These are phyloP conservation scores for Stichopus horrens DNA, from an alignment of 53 echinoderm and acorn worm species.

Conservation along the genomic window DNA sequence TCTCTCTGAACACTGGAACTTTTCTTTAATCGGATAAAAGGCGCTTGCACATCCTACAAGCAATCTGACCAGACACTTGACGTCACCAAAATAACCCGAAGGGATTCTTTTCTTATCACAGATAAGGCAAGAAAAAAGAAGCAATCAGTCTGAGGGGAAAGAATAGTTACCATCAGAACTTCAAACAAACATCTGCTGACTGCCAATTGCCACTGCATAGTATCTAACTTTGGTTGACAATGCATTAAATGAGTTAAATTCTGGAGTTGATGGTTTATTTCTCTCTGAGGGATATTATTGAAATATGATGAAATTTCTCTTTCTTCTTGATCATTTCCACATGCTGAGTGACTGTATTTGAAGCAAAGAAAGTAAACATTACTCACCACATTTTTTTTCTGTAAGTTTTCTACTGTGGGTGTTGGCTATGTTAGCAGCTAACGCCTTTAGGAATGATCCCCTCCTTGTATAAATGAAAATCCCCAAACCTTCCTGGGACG, in stretches of 20 bases:
- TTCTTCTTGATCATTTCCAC: too few relatives aligned
- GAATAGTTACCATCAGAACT: neutral
- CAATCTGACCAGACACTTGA: conserved; percentile 6
- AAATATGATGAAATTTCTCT: too few relatives aligned
- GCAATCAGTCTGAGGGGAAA: neutral
- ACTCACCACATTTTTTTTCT: too few relatives aligned
- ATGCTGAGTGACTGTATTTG: too few relatives aligned
- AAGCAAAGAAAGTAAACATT: too few relatives aligned
- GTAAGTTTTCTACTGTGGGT: too few relatives aligned
- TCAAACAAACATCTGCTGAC: conserved; percentile 4
- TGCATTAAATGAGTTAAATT: neutral
- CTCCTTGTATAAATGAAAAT: too few relatives aligned
- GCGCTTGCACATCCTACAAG: neutral
- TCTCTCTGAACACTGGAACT: neutral
- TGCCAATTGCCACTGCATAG: conserved; percentile 13
- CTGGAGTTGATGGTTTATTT: too few relatives aligned
- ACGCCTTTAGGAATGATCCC: too few relatives aligned
- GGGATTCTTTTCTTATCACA: neutral
- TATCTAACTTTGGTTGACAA: neutral
- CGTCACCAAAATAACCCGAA: neutral
- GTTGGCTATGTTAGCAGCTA: too few relatives aligned
- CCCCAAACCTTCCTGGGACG: too few relatives aligned
- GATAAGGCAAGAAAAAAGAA: neutral
- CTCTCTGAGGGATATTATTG: too few relatives aligned
- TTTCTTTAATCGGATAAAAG: conserved; percentile 14